Evolutionary conservation across 2,888 invertebrate genomes (phyloP).

Genomic region (Rhodophaea formosa): DNA sequence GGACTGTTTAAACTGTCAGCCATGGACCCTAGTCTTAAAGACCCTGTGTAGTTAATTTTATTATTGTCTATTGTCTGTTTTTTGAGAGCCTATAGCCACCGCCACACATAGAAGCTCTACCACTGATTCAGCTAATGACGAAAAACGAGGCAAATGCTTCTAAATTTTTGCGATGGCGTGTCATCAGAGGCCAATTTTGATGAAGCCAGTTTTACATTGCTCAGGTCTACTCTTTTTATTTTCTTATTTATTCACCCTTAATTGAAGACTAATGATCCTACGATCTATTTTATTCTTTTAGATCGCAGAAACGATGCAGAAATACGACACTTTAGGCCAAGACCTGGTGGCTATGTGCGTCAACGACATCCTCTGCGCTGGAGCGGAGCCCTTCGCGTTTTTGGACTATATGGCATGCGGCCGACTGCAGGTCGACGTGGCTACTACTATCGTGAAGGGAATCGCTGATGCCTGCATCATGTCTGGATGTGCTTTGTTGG

Average conservation of each 20-base stretch:
- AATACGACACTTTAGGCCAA: constrained; percentile 93
- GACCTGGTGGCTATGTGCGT: constrained; percentile 99
- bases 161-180: too few species aligned
- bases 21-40: constrained; percentile 82
- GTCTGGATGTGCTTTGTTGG: constrained; percentile 93
- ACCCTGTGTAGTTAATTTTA: too few species aligned
- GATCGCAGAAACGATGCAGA: constrained; percentile 90
- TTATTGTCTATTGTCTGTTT: too few species aligned
- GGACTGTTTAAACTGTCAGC: constrained; percentile 93
- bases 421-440: constrained; percentile 87
- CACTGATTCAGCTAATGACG: too few species aligned
- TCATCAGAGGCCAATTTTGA: too few species aligned
- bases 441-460: constrained; percentile 90
- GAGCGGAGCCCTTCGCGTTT: constrained; percentile 97
- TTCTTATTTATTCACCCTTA: too few species aligned
- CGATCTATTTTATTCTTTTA: constrained; percentile 64
- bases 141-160: too few species aligned
- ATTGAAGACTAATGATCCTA: too few species aligned
- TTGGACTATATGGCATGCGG: constrained; percentile 98
- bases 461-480: constrained; percentile 92
- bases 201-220: too few species aligned
- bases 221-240: too few species aligned
- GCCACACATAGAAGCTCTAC: too few species aligned
- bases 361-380: constrained; percentile 97
- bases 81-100: too few species aligned